Conservation (phyloP, 2,113 vertebrate genomes). For the Cinclus cinclus region DNA sequence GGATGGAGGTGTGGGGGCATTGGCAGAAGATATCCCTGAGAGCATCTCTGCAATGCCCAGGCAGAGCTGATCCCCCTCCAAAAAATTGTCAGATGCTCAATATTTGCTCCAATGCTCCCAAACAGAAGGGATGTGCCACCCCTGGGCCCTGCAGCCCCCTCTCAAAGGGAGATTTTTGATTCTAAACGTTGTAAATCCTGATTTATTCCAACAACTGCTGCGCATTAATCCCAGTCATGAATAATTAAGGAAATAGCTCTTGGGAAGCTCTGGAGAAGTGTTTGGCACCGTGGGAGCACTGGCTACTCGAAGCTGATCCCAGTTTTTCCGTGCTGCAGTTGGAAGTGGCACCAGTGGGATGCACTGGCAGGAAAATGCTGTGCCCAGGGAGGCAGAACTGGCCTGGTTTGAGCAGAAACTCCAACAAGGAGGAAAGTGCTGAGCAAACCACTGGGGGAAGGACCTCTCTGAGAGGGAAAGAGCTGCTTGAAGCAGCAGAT, state of each 20-base stretch:
- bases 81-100: not conserved
- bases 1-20: fast-evolving
- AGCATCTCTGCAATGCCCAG: not conserved
- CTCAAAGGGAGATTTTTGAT: not conserved
- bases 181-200: not conserved
- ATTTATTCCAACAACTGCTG: not conserved
- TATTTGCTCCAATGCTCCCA: not conserved
- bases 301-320: not conserved
- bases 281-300: not conserved
- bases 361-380: fast-evolving
- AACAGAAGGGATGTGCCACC: not conserved
- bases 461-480: not conserved
- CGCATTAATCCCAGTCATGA: not conserved
- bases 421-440: not conserved
- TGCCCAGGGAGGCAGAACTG: not conserved
- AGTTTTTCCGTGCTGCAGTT: fast-evolving
- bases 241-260: not conserved
- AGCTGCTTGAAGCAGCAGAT: not conserved
- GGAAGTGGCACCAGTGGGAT: not conserved
- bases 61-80: not conserved
- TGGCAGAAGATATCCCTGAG: not conserved
- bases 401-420: not conserved
- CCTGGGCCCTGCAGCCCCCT: not conserved
- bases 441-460: not conserved
- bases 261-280: fast-evolving